These are phyloP conservation scores for Drosophila trichaetosa DNA, from an alignment of 2,888 invertebrate species.

Conservation along the genomic window DNA sequence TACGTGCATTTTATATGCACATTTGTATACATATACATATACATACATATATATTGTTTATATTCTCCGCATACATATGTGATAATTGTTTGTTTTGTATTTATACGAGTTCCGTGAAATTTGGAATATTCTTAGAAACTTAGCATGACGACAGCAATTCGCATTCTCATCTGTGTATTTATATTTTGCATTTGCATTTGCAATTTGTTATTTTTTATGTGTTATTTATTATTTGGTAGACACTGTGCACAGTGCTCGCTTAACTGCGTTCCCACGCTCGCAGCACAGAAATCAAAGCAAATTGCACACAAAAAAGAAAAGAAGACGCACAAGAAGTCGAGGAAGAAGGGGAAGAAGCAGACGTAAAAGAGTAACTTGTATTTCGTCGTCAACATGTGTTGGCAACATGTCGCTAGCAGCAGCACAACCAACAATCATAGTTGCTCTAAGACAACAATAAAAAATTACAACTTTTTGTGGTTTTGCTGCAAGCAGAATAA, in stretches of 20 bases:
- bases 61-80: background rate
- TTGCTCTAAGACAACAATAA: background rate
- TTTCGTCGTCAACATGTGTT: slow-evolving; percentile 42
- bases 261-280: slow-evolving; percentile 51
- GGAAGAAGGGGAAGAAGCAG: background rate
- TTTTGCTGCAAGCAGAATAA: slow-evolving; percentile 12
- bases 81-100: background rate
- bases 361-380: background rate
- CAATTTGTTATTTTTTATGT: background rate
- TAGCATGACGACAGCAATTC: slow-evolving; percentile 21
- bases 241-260: slow-evolving; percentile 1
- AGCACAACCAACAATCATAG: slow-evolving; percentile 1
- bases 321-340: slow-evolving; percentile 1
- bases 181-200: slow-evolving; percentile 1
- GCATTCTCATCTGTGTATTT: background rate
- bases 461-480: slow-evolving; percentile 20
- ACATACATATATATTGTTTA: background rate
- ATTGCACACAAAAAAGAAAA: slow-evolving; percentile 8
- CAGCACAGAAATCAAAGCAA: slow-evolving; percentile 21
- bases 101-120: slow-evolving; percentile 22
- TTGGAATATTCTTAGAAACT: slow-evolving; percentile 24
- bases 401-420: slow-evolving; percentile 47
- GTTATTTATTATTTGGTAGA: background rate
- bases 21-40: slow-evolving; percentile 4
- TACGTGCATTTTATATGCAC: background rate